These are phyloP conservation scores for Polydrusus tereticollis DNA, from an alignment of 2,888 invertebrate species.

Conservation along the genomic window DNA sequence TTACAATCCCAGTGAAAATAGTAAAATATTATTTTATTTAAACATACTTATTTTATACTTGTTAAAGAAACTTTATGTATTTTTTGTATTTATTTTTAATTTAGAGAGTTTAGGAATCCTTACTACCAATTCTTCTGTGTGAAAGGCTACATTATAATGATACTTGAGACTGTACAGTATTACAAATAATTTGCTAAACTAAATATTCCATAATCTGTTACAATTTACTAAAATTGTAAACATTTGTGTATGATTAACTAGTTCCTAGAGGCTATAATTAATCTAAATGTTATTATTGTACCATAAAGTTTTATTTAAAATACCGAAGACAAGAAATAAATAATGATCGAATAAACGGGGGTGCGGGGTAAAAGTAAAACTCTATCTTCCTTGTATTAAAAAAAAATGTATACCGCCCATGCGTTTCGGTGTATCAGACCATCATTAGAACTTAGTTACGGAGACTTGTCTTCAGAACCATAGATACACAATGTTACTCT, in stretches of 20 bases:
- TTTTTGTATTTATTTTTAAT: constrained; percentile 24
- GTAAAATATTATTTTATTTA: no score
- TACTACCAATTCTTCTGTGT: constrained; percentile 33
- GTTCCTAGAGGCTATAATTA: constrained; percentile 64
- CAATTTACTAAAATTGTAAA: constrained; percentile 45
- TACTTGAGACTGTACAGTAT: constrained; percentile 64
- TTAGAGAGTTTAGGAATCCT: not conserved
- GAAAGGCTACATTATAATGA: constrained; percentile 31
- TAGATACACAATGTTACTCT: no score
- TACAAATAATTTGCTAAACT: constrained; percentile 55
- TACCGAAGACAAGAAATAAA: no score
- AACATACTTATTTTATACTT: not conserved
- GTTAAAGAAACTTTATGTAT: constrained; percentile 12
- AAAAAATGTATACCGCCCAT: no score
- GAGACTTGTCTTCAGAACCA: no score
- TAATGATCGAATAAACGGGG: constrained; percentile 37
- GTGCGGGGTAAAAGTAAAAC: no score
- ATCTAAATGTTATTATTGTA: constrained; percentile 61
- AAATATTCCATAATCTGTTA: constrained; percentile 46
- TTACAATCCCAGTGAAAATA: no score
- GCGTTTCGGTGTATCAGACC: no score
- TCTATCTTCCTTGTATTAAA: no score
- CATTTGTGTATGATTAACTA: constrained; percentile 54
- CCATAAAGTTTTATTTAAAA: constrained; percentile 39
- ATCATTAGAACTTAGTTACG: no score